Evolutionary conservation across 1,140 invertebrate species (phyloP), one percentile per base, ranked within the genome.

Genomic region (Drosophila takahashii): DNA sequence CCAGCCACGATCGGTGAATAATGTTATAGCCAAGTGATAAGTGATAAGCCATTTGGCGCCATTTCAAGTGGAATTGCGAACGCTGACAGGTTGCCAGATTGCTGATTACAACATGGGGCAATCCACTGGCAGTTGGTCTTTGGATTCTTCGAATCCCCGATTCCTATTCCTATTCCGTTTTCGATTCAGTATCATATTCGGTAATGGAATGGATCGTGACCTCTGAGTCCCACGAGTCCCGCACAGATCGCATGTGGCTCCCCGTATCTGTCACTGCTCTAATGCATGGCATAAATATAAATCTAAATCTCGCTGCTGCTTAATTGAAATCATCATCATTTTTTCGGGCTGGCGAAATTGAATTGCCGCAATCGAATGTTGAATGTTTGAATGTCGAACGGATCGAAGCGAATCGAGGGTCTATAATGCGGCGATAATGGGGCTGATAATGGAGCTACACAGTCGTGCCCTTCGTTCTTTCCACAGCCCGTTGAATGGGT

Each of bases 21-120:
- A 70, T 70, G 32, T 56, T 69, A 15, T 10, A 39, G 16, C 0
- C 22, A 53, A 62, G 50, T 74, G 71, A 54, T 73, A 62, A 73
- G 36, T 62, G 69, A 73, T 74, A 54, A 54, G 57, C 71, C 57
- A 74, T 74, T 73, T 62, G 71, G 71, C 57, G 54, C 69, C 69
- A 51, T 39, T 56, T 56, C 18, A 42, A 64, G 48, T 73, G 56
- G 50, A 61, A 32, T 54, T 41, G 48, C 39, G 27, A 11, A 15
- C 36, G 51, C 34, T 58, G 62, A 67, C 44, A 58, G 52, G 32
- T 47, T 18, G 44, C 39, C 0, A 50, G 60, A 50, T 54, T 11
- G 5, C 5, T 32, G 48, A 42, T 69, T 69, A 32, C 65, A 45
- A 70, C 36, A 66, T 66, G 22, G 60, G 45, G 16, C 51, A 57